Evolutionary conservation across 2,113 vertebrate species (phyloP).

Genomic region (Atlantisia rogersi): DNA sequence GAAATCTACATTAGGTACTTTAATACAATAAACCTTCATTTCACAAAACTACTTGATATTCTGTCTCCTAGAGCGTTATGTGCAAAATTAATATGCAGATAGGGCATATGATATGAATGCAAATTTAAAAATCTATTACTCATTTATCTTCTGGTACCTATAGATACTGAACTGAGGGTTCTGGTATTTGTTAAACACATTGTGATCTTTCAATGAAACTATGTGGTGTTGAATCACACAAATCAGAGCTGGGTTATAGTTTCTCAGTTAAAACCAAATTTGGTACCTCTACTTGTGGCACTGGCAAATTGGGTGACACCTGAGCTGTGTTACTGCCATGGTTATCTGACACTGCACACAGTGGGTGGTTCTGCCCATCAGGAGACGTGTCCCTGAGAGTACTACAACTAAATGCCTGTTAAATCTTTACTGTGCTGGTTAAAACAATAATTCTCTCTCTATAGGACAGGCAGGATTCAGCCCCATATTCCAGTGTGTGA

Average conservation of each 20-base stretch:
- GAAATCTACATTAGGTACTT: not conserved
- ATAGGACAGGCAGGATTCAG: not conserved
- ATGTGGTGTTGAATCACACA: not conserved
- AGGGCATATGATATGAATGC: not conserved
- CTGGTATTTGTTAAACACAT: not conserved
- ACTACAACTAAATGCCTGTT: accelerated
- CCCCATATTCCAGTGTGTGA: not conserved
- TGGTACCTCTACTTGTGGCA: not conserved
- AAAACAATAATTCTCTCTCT: not conserved
- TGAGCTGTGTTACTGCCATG: not conserved
- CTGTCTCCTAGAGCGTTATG: not conserved
- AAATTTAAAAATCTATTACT: not conserved
- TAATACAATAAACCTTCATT: not conserved
- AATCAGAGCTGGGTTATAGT: not conserved
- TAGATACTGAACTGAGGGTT: not conserved
- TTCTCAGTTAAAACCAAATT: not conserved
- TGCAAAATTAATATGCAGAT: not conserved
- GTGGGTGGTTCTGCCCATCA: not conserved
- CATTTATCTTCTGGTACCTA: not conserved
- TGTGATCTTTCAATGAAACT: not conserved
- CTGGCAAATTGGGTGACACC: not conserved
- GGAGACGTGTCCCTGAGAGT: accelerated
- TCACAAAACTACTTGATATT: not conserved
- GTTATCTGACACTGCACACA: not conserved
- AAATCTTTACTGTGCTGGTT: not conserved